phyloP scores from a whole-genome alignment of 2,888 invertebrate genomes.

The Entomobrya proxima region DNA sequence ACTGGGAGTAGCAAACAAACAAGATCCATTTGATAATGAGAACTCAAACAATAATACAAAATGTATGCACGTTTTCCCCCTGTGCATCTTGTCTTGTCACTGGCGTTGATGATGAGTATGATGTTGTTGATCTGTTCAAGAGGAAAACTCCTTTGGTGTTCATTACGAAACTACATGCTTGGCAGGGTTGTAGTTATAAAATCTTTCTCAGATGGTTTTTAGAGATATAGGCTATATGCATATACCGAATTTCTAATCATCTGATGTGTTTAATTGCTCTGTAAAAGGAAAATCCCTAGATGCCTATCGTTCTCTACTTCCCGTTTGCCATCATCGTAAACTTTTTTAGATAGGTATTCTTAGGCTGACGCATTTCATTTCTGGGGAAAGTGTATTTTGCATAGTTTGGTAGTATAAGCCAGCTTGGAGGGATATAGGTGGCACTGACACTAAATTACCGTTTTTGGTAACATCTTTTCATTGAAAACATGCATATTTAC shows the following conservation, averaged over 20 bases:
- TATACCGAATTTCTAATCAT: slow-evolving; percentile 5
- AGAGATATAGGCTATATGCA: background rate
- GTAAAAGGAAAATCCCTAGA: slow-evolving; percentile 48
- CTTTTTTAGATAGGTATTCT: slow-evolving; percentile 33
- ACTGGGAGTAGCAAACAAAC: slow-evolving; percentile 32
- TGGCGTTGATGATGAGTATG: slow-evolving; percentile 29
- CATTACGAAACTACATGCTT: background rate
- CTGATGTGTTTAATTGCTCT: slow-evolving; percentile 60
- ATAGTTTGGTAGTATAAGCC: background rate
- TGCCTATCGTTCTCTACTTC: background rate
- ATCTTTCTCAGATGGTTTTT: no score
- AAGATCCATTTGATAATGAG: slow-evolving; percentile 60
- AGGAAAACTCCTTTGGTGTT: slow-evolving; percentile 14
- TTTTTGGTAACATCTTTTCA: slow-evolving; percentile 21
- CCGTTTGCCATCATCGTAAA: no score
- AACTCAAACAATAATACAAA: slow-evolving; percentile 47
- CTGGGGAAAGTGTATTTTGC: no score
- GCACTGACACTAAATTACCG: slow-evolving; percentile 31
- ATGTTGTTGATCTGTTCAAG: slow-evolving; percentile 42
- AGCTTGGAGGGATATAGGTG: slow-evolving; percentile 8
- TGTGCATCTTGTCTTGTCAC: slow-evolving; percentile 11
- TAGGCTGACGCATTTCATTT: slow-evolving; percentile 9
- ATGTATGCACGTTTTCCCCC: slow-evolving; percentile 33
- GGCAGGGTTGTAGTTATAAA: background rate
- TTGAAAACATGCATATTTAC: background rate